Conservation (phyloP, 2,113 vertebrate genomes). For the Addax nasomaculatus region DNA sequence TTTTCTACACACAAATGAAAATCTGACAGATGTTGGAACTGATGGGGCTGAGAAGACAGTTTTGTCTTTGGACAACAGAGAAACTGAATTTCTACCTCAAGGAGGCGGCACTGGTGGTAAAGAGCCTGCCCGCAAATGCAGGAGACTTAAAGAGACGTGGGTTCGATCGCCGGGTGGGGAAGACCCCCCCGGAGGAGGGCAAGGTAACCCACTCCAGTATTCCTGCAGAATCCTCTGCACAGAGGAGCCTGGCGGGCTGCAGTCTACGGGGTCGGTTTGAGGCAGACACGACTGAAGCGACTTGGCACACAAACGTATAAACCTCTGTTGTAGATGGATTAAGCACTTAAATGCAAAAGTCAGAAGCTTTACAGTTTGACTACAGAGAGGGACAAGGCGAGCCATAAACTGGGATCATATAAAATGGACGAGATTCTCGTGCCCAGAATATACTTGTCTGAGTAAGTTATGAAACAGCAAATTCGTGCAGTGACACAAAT, state of each 20-base stretch:
- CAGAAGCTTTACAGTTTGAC: background rate
- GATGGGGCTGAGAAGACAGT: background rate
- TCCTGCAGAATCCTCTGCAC: background rate
- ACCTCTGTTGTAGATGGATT: background rate
- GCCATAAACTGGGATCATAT: background rate
- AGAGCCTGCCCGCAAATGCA: background rate
- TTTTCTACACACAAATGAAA: background rate
- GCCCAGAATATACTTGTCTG: background rate
- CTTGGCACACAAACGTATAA: background rate
- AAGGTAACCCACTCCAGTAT: background rate
- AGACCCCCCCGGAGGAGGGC: background rate
- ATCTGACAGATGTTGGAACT: background rate
- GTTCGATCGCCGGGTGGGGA: rapidly evolving
- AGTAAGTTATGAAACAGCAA: background rate
- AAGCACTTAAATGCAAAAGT: background rate
- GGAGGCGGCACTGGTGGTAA: background rate
- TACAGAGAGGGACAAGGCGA: background rate
- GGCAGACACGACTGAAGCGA: rapidly evolving
- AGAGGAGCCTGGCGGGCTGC: background rate
- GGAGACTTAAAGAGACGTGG: background rate
- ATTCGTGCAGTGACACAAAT: background rate
- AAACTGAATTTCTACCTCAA: background rate
- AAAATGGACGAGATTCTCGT: background rate
- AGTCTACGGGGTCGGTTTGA: rapidly evolving
- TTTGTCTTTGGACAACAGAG: background rate